These are phyloP conservation scores for Eupristina koningsbergeri DNA, from an alignment of 1,140 invertebrate genomes.

Conservation along the genomic window DNA sequence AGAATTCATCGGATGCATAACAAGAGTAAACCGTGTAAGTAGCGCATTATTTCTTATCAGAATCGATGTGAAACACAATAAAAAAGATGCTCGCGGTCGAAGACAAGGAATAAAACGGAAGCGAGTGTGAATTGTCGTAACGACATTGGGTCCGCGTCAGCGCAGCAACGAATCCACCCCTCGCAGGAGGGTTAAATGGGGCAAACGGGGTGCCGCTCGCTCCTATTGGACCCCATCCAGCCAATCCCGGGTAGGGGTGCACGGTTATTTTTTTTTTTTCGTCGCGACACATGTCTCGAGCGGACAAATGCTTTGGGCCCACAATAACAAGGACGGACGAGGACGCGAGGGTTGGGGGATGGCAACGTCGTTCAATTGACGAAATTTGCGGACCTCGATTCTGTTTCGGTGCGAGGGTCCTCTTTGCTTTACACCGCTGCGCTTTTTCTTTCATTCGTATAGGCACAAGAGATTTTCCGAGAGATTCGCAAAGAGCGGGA, in stretches of 20 bases:
- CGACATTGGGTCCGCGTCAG: slow-evolving; percentile 58
- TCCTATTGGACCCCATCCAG: not conserved
- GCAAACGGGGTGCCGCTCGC: not conserved
- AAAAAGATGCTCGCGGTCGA: too few relatives aligned
- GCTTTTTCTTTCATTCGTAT: not conserved
- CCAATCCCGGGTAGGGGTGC: slow-evolving; percentile 32
- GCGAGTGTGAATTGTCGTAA: slow-evolving; percentile 58
- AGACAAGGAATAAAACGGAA: not conserved
- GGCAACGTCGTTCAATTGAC: not conserved
- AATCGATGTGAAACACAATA: too few relatives aligned
- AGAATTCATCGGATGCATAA: too few relatives aligned
- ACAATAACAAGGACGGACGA: not conserved
- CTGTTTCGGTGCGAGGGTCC: not conserved
- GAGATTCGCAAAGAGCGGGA: not conserved
- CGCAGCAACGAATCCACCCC: slow-evolving; percentile 51
- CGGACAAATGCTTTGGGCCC: not conserved
- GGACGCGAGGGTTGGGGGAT: not conserved
- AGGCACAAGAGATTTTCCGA: not conserved
- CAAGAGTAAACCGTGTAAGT: too few relatives aligned
- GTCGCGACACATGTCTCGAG: not conserved
- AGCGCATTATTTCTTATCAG: too few relatives aligned
- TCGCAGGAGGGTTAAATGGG: not conserved
- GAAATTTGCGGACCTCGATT: not conserved
- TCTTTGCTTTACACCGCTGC: not conserved
- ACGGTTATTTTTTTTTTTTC: not conserved